Evolutionary conservation across 2,888 invertebrate species (phyloP).

Genomic region (Pilophorus perplexus): DNA sequence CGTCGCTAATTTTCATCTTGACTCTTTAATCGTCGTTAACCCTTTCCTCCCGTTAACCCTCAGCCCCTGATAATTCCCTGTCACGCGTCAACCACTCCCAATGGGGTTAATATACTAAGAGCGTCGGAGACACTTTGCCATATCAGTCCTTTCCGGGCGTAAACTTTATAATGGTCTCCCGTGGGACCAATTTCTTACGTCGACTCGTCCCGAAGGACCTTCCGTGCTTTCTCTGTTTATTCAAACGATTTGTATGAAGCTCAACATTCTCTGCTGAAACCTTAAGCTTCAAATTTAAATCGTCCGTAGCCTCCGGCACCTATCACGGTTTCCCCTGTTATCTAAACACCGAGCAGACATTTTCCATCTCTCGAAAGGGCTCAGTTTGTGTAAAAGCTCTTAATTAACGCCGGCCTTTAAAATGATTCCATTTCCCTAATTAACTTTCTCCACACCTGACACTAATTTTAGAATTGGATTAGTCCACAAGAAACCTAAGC

Average conservation of each 20-base stretch:
- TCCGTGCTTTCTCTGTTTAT: conserved; percentile 30
- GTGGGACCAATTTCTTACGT: conserved; percentile 35
- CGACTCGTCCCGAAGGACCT: conserved; percentile 3
- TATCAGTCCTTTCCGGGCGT: conserved; percentile 38
- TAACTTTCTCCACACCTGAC: conserved; percentile 20
- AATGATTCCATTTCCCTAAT: conserved; percentile 33
- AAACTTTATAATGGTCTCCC: conserved; percentile 40
- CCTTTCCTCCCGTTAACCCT: background rate
- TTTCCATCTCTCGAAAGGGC: conserved; percentile 7
- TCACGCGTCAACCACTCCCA: conserved; percentile 36
- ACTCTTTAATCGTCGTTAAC: conserved; percentile 35
- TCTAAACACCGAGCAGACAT: conserved; percentile 28
- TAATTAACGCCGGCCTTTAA: conserved; percentile 26
- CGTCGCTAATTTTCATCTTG: conserved; percentile 1
- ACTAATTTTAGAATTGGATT: background rate
- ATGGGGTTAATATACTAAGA: conserved; percentile 37
- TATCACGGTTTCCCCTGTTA: conserved; percentile 13
- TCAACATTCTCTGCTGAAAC: conserved; percentile 18
- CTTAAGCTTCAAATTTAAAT: conserved; percentile 32
- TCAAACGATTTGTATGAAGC: conserved; percentile 36
- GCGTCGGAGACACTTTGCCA: conserved; percentile 30
- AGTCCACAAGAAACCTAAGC: too few species aligned
- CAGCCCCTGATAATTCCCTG: conserved; percentile 27
- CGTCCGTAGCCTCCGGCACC: background rate
- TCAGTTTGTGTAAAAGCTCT: conserved; percentile 6